Percentiles rank a stretch among this genome's conserved stretches.
Conservation (phyloP, 2,888 invertebrate genomes). For the Bombylius major region DNA sequence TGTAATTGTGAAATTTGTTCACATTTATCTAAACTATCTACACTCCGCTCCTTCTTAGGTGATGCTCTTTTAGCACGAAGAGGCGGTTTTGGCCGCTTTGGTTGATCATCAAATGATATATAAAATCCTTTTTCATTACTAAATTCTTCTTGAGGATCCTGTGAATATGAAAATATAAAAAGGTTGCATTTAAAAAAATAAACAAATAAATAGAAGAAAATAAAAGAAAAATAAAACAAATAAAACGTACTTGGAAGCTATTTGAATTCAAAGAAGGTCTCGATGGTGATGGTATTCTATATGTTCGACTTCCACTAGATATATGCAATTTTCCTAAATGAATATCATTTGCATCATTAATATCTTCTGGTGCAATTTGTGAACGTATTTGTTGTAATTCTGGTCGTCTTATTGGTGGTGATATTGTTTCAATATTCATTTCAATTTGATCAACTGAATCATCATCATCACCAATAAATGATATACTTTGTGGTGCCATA, state of each 20-base stretch:
- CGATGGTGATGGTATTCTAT: slow-evolving; percentile 81
- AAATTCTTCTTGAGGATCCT: slow-evolving; percentile 38
- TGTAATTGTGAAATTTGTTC: slow-evolving; percentile 36
- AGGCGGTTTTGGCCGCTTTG: slow-evolving; percentile 80
- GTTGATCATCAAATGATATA: slow-evolving; percentile 82
- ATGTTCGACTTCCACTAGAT: slow-evolving; percentile 76
- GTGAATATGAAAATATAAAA: slow-evolving; percentile 18
- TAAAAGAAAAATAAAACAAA: not conserved
- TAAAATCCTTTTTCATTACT: slow-evolving; percentile 75
- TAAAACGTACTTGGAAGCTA: slow-evolving; percentile 49
- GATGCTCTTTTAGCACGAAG: slow-evolving; percentile 58
- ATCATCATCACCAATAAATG: slow-evolving; percentile 67
- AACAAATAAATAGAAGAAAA: not conserved
- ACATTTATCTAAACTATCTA: slow-evolving; percentile 29
- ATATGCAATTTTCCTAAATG: slow-evolving; percentile 69
- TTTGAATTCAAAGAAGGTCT: slow-evolving; percentile 56
- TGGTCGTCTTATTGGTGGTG: slow-evolving; percentile 16
- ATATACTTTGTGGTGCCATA: slow-evolving; percentile 85
- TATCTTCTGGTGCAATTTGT: slow-evolving; percentile 12
- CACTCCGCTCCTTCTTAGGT: slow-evolving; percentile 56
- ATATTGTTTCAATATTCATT: slow-evolving; percentile 31
- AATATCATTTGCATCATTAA: slow-evolving; percentile 42
- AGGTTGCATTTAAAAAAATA: slow-evolving; percentile 20
- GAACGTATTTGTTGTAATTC: slow-evolving; percentile 18
- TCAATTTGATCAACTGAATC: slow-evolving; percentile 37